These are phyloP conservation scores for Tuta absoluta DNA, from an alignment of 2,888 invertebrate genomes.

Conservation along the genomic window DNA sequence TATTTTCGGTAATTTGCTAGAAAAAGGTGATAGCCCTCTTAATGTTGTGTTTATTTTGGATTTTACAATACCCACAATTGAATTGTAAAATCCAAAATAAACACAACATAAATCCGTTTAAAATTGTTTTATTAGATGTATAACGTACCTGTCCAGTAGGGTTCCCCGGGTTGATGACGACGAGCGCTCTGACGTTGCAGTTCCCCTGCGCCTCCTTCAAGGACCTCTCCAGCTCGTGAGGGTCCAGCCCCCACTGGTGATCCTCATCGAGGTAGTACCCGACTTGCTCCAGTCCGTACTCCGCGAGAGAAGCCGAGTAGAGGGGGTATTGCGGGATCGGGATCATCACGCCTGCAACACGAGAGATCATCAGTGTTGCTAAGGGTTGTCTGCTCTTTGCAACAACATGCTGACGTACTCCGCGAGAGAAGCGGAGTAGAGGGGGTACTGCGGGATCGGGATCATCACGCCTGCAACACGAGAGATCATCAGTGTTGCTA, in stretches of 20 bases:
- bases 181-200: conserved; percentile 87
- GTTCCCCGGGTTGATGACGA: conserved; percentile 97
- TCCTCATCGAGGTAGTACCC: conserved; percentile 94
- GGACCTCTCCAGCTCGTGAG: conserved; percentile 87
- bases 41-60: too few relatives aligned
- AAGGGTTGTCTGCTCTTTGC: too few relatives aligned
- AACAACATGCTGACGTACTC: too few relatives aligned
- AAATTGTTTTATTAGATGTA: background rate
- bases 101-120: too few relatives aligned
- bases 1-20: too few relatives aligned
- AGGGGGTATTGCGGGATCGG: conserved; percentile 98
- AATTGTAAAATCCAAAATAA: too few relatives aligned
- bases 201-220: conserved; percentile 82
- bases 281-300: conserved; percentile 89
- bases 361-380: too few relatives aligned
- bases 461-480: conserved; percentile 88
- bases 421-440: conserved; percentile 94
- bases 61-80: too few relatives aligned
- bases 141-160: conserved; percentile 87
- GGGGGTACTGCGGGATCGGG: conserved; percentile 97
- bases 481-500: too few relatives aligned
- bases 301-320: conserved; percentile 94
- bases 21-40: too few relatives aligned
- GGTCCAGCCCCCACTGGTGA: conserved; percentile 89
- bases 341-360: conserved; percentile 88